A percentile compares a stretch with the other conserved stretches of the same genome.
Conservation (phyloP, 2,797 vertebrate genomes). For the Chaenodraco wilsoni region DNA sequence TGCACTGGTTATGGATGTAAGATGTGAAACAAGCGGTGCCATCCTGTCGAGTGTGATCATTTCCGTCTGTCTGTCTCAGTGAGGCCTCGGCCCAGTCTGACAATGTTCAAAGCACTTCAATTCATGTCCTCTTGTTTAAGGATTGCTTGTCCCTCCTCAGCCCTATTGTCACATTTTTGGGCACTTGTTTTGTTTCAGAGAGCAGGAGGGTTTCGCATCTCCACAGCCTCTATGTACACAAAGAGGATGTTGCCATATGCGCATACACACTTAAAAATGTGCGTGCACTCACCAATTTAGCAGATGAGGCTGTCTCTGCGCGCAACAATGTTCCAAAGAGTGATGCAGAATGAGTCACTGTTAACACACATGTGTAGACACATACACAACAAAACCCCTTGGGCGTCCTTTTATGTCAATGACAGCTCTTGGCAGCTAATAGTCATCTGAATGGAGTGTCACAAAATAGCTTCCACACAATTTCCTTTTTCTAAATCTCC, state of each 20-base stretch:
- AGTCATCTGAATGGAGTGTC: slow-evolving; percentile 48
- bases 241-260: slow-evolving; percentile 19
- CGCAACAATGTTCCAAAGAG: slow-evolving; percentile 31
- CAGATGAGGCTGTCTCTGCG: slow-evolving; percentile 38
- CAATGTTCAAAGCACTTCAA: slow-evolving; percentile 33
- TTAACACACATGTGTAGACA: slow-evolving; percentile 30
- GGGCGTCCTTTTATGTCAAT: slow-evolving; percentile 58
- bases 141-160: slow-evolving; percentile 41
- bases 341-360: slow-evolving; percentile 56
- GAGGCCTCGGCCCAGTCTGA: slow-evolving; percentile 22
- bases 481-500: slow-evolving; percentile 41
- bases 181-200: slow-evolving; percentile 47
- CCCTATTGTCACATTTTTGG: slow-evolving; percentile 35
- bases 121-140: slow-evolving; percentile 42
- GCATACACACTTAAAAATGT: neutral
- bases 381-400: slow-evolving; percentile 34
- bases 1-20: neutral
- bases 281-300: slow-evolving; percentile 6
- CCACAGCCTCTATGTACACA: slow-evolving; percentile 33
- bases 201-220: slow-evolving; percentile 42
- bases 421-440: slow-evolving; percentile 54
- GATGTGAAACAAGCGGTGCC: slow-evolving; percentile 4
- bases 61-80: slow-evolving; percentile 9
- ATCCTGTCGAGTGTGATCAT: slow-evolving; percentile 21
- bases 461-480: slow-evolving; percentile 47